Percentiles rank a stretch among this genome's conserved stretches.
Conservation (phyloP, 2,113 vertebrate species). For the Albula glossodonta region DNA sequence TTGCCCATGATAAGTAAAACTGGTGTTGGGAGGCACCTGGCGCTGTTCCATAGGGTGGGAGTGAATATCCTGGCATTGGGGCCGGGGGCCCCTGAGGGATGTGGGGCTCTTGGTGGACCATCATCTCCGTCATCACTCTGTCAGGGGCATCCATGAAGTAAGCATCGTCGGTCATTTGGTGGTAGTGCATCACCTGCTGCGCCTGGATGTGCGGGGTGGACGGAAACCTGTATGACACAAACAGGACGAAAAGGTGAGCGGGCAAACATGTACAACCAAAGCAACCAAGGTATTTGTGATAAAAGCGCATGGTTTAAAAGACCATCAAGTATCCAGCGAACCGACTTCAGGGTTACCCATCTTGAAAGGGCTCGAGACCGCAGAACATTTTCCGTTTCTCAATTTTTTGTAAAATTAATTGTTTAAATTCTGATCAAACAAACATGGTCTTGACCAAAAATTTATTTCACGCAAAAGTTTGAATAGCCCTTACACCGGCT, state of each 20-base stretch:
- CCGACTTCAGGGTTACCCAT: too few species aligned
- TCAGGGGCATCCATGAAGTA: conserved; percentile 53
- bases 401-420: background rate
- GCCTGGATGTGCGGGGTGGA: conserved; percentile 56
- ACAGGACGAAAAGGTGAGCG: background rate
- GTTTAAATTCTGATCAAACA: background rate
- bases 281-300: too few species aligned
- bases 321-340: background rate
- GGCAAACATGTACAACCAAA: background rate
- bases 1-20: too few species aligned
- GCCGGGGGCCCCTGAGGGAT: conserved; percentile 37
- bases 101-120: conserved; percentile 59
- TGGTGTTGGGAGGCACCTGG: conserved; percentile 40
- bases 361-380: too few species aligned
- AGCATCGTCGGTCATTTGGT: conserved; percentile 43
- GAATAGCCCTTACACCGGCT: background rate
- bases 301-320: background rate
- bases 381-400: background rate
- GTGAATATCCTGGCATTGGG: conserved; percentile 27
- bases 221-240: conserved; percentile 58
- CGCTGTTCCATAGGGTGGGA: conserved; percentile 36
- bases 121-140: conserved; percentile 55
- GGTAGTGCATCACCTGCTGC: conserved; percentile 48
- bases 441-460: background rate
- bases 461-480: background rate